Conservation (phyloP, 1,140 invertebrate species). For the Ladona fulva region DNA sequence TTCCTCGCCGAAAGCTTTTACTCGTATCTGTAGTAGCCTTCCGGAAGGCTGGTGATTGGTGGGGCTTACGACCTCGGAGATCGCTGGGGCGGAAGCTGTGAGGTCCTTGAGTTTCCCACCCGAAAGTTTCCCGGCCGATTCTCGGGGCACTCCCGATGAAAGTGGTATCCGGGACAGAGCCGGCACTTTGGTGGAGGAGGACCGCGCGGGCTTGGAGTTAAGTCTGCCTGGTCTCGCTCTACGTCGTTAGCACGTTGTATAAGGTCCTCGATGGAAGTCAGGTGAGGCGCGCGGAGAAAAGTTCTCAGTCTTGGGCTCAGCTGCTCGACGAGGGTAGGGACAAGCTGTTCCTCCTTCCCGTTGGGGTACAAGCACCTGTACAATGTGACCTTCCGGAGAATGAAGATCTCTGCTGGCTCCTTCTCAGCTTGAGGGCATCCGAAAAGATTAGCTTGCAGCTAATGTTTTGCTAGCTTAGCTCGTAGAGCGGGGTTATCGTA, state of each 20-base stretch:
- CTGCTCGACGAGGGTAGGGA: too few species aligned
- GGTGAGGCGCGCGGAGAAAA: conserved; percentile 18
- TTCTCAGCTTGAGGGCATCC: conserved; percentile 19
- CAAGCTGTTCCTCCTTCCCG: too few species aligned
- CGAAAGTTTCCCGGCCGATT: not conserved
- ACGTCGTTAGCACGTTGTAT: not conserved
- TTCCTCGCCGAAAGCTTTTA: not conserved
- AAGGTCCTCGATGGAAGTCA: conserved; percentile 13
- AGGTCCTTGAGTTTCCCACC: not conserved
- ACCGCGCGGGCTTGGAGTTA: not conserved
- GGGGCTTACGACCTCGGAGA: too few species aligned
- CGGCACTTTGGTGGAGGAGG: conserved; percentile 19
- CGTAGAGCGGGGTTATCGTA: not conserved
- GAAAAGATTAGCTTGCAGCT: conserved; percentile 21
- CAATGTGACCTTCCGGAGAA: too few species aligned
- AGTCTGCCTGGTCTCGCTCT: conserved; percentile 11
- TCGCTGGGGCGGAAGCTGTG: not conserved
- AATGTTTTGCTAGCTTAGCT: too few species aligned
- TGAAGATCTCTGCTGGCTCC: conserved; percentile 20
- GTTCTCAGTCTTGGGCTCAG: conserved; percentile 22
- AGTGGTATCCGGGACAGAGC: conserved; percentile 26
- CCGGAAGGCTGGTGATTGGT: not conserved
- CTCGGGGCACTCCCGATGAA: conserved; percentile 23
- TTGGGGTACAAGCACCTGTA: too few species aligned
- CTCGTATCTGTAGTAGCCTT: not conserved